These are phyloP conservation scores for Palythoa heliodiscus DNA, from an alignment of 92 coral and sea anemone species.

Conservation along the genomic window DNA sequence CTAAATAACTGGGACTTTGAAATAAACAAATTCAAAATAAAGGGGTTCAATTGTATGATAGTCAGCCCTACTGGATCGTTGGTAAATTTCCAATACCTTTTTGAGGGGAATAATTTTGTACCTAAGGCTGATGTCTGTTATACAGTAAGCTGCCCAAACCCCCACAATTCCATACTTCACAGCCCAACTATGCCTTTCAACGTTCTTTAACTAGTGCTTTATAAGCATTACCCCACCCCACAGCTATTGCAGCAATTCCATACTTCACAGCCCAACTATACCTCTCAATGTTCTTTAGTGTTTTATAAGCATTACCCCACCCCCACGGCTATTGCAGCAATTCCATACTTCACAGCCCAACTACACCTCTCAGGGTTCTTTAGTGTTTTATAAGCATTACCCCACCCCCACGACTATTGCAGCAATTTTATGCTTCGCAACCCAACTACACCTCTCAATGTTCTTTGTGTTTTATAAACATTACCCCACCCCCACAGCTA, in stretches of 20 bases:
- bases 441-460: slow-evolving; percentile 31
- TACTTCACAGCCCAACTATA: slow-evolving; percentile 65
- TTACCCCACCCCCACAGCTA: slow-evolving; percentile 87
- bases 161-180: slow-evolving; percentile 89
- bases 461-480: slow-evolving; percentile 17
- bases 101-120: neutral
- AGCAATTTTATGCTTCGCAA: slow-evolving; percentile 83
- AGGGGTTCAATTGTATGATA: neutral
- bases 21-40: neutral
- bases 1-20: no score
- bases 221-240: slow-evolving; percentile 60
- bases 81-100: neutral
- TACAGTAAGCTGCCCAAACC: slow-evolving; percentile 53
- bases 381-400: slow-evolving; percentile 33
- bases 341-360: slow-evolving; percentile 79
- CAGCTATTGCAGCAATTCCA: slow-evolving; percentile 93
- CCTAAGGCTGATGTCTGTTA: neutral
- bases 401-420: slow-evolving; percentile 92
- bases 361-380: neutral
- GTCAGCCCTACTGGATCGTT: no score
- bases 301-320: slow-evolving; percentile 31
- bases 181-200: slow-evolving; percentile 63
- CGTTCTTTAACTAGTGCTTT: slow-evolving; percentile 8
- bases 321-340: slow-evolving; percentile 94
- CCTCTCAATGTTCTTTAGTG: neutral